Evolutionary conservation across 2,797 vertebrate genomes (phyloP).

Genomic region (Pseudocheirus occidentalis): DNA sequence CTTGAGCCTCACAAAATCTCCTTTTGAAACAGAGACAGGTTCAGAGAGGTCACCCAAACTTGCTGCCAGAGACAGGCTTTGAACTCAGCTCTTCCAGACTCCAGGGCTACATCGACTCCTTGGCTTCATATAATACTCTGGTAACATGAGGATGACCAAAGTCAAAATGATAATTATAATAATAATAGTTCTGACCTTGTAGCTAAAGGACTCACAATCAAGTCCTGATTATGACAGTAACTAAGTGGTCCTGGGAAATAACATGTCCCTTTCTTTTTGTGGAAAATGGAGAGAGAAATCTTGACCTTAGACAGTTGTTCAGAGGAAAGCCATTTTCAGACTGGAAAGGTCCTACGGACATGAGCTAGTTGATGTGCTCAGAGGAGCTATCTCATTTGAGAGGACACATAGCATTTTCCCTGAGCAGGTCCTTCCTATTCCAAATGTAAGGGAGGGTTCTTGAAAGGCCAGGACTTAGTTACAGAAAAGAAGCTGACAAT

Average conservation of each 20-base stretch:
- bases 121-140: not conserved
- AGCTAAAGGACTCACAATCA: not conserved
- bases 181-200: not conserved
- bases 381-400: not conserved
- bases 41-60: not conserved
- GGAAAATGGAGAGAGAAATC: not conserved
- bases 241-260: not conserved
- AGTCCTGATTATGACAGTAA: not conserved
- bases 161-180: not conserved
- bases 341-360: not conserved
- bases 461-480: not conserved
- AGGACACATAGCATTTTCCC: not conserved
- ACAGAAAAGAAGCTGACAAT: not conserved
- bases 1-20: not conserved
- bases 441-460: not conserved
- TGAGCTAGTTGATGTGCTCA: not conserved
- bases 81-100: too few relatives aligned
- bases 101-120: not conserved
- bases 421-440: not conserved
- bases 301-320: not conserved
- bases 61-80: not conserved
- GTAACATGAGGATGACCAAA: not conserved
- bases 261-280: not conserved
- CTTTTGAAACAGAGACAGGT: not conserved
- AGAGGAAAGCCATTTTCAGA: not conserved